A percentile compares a stretch with the other conserved stretches of the same genome.
Evolutionary conservation across 2,113 vertebrate species (phyloP).

Genomic region (Syrmaticus mikado): DNA sequence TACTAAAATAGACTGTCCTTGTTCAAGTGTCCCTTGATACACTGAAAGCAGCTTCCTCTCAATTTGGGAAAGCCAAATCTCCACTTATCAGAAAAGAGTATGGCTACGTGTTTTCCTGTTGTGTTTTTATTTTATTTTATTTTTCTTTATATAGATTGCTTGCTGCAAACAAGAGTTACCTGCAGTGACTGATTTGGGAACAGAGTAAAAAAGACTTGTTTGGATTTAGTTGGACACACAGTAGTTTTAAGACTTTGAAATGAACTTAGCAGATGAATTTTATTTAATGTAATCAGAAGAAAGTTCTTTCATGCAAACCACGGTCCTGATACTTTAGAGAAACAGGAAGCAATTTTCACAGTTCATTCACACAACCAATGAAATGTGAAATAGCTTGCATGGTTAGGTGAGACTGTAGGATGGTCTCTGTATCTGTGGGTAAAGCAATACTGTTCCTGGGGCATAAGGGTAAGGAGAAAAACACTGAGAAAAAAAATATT

Average conservation of each 20-base stretch:
- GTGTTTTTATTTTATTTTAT: neutral
- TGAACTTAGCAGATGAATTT: conserved; percentile 12
- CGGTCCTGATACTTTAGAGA: conserved; percentile 46
- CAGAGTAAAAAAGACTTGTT: neutral
- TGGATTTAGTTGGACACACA: neutral
- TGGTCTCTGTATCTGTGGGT: conserved; percentile 1
- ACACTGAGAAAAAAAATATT: neutral
- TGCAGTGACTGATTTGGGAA: neutral
- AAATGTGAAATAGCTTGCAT: conserved; percentile 72
- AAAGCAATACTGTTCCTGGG: neutral
- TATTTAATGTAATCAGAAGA: neutral
- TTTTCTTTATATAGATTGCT: conserved; percentile 30
- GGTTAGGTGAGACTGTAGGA: conserved; percentile 35
- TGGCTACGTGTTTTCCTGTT: conserved; percentile 42
- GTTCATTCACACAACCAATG: conserved; percentile 56
- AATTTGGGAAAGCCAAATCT: conserved; percentile 28
- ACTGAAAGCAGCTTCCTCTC: conserved; percentile 55
- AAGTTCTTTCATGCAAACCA: neutral
- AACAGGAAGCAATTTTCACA: conserved; percentile 68
- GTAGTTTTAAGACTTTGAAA: neutral
- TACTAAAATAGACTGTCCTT: conserved; percentile 59
- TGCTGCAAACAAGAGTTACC: conserved; percentile 39
- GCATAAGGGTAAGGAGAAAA: conserved; percentile 23
- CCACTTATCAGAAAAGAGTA: conserved; percentile 24
- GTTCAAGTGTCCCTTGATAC: conserved; percentile 8